Base-by-base conservation (phyloP, 1,140 invertebrate species). In the Teleogryllus occipitalis region DNA sequence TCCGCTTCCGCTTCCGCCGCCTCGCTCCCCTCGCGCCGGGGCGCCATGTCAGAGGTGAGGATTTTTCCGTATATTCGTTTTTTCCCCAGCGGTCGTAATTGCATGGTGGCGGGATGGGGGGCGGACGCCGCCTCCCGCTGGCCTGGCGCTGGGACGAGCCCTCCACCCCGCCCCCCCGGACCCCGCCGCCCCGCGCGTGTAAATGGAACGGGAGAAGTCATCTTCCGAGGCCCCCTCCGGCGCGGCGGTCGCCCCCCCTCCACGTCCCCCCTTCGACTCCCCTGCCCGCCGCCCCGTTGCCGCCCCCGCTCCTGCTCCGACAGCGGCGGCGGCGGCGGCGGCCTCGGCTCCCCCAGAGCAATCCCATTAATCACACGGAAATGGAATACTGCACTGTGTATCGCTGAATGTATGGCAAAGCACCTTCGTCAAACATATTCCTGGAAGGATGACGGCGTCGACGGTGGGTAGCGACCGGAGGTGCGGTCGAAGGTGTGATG, bases 361-460 rank as follows among this genome's bases (percentile, higher is more conserved):
- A 65, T 65, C 54, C 49, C 54, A 65, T 65, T 65, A 65, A 65
- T 65, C 54, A 65, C 54, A 65, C 54, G 54, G 54, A 65, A 65
- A 65, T 65, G 54, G 54, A 7, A 65, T 3, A 54, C 1, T 65
- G 54, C 54, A 18, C 54, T 65, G 54, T 65, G 54, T 65, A 65
- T 65, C 54, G 2, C 7, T 65, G 54, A 65, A 65, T 65, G 54
- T 65, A 65, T 65, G 54, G 49, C 15, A 54, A 54, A 54, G 49
- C 49, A 54, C 49, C 49, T 54, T 54, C 49, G 49, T 54, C 49
- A 54, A 54, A 54, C 49, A 54, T 54, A 54, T 54, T 54, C 49
- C 49, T 8, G 49, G 8, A 54, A 15, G 49, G 49, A 54, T 54
- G 8, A 15, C 15, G 49, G 49, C 49, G 49, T 8, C 15, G 49